Base-by-base conservation (phyloP, 1,140 invertebrate genomes). In the Elymnias hypermnestra region DNA sequence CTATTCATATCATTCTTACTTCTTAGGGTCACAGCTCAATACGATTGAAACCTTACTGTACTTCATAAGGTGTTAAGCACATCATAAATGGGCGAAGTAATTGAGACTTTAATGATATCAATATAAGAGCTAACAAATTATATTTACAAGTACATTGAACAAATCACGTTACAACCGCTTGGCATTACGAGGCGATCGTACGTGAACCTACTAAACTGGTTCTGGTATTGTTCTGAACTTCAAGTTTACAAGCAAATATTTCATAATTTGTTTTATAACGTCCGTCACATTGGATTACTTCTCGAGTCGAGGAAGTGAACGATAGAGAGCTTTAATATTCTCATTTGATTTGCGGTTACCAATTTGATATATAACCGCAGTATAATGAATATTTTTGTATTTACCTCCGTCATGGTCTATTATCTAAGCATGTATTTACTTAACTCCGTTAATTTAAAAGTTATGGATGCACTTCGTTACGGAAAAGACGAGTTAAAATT, bases 181-280 rank as follows among this genome's bases (percentile, higher is more conserved):
- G 61, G 53, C 48, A 64, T 71, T 67, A 68, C 71, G 62, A 70
- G 63, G 57, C 52, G 53, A 39, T 49, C 67, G 72, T 66, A 74
- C 70, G 69, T 83, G 71, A 64, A 73, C 69, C 64, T 61, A 81
- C 63, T 72, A 68, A 77, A 78, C 76, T 75, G 76, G 78, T 81
- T 78, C 45, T 59, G 43, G 41, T 73, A 72, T 74, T 72, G 70
- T 76, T 73, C 47, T 58, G 53, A 45, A 46, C 45, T 56, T 48
- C 54, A 28, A 65, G 38, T 40, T 10, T 10, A n/a, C 33, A 36
- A 36, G 33, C 33, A 18, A 36, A 10, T 15, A 17, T 17, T 18
- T 36, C 10, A 21, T 6, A 35, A 7, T 33, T 33, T 35, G 14
- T 35, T 18, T 0, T 17, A 5, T 18, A 36, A 2, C 17, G 19